Conservation (phyloP, 1,140 invertebrate species). For the Leptopilina boulardi region DNA sequence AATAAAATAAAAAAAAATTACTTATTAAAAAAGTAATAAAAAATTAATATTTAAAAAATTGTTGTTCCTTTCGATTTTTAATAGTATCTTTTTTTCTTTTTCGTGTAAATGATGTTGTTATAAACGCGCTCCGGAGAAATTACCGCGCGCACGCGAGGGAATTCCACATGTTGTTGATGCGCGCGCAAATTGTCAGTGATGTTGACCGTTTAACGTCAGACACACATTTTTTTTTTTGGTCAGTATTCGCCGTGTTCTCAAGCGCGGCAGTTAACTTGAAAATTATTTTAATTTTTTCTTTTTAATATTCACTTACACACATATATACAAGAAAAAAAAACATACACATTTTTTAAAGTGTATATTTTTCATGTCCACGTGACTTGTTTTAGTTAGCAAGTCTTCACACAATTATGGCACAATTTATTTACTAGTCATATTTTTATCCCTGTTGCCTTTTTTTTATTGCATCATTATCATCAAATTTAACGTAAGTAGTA, state of each 20-base stretch:
- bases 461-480: not conserved
- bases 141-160: conserved; percentile 6
- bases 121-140: not conserved
- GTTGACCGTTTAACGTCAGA: conserved; percentile 25
- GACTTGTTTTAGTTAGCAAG: conserved; percentile 4
- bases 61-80: too few relatives aligned
- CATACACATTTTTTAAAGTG: not conserved
- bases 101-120: too few relatives aligned
- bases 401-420: not conserved
- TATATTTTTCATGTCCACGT: not conserved
- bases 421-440: conserved; percentile 14
- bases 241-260: conserved; percentile 27
- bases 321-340: too few relatives aligned
- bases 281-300: not conserved
- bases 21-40: too few relatives aligned
- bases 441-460: not conserved
- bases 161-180: not conserved
- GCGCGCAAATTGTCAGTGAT: conserved; percentile 27
- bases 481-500: not conserved
- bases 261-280: not conserved
- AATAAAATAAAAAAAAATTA: too few relatives aligned
- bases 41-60: too few relatives aligned
- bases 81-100: not conserved
- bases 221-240: conserved; percentile 7
- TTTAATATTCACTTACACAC: too few relatives aligned